Base-by-base conservation (phyloP, 30 jellyfish, hydroid and myxozoan genomes). In the Hydra vulgaris region DNA sequence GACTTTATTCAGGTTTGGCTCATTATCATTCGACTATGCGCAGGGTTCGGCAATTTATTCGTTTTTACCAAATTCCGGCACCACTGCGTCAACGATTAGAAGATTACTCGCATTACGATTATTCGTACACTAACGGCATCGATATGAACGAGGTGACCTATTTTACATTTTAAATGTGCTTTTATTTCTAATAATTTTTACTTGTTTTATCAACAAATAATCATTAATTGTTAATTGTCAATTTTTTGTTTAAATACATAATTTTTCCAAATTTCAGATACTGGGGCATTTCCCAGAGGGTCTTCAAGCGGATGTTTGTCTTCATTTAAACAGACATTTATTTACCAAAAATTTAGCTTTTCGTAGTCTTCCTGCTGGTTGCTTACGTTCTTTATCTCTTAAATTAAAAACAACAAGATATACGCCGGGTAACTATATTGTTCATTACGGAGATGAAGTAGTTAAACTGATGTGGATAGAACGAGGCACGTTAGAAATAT, bases 401-500 rank as follows among this genome's bases (percentile, higher is more conserved):
- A 92, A 92, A 53, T 79, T 92, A n/a, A 87, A 81, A 70, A 92
- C 98, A 54, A 87, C 98, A 1, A 96, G 88, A 54, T 92, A 96
- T 80, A 96, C 98, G 7, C 98, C 98, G 20, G 98, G 98, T 55
- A 95, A 92, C 73, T 92, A 92, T 72, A 92, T 92, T 18, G 87
- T 87, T 53, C 98, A 92, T 74, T 81, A 87, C 73, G 98, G 98
- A 52, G 98, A 92, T 77, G 98, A 92, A 80, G 88, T 92, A 3
- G 81, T 77, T 61, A 92, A 92, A 79, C 68, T 92, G 75, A 85
- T 80, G 78, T 92, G 98, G 98, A 92, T 92, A 26, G 98, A 96
- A 72, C 88, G 98, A 70, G 98, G 98, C 67, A 92, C 98, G 17
- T 96, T 92, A 17, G 98, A 92, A 80, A 90, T 92, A n/a, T 86